Evolutionary conservation across 2,113 vertebrate genomes (phyloP), one percentile per base, ranked within the genome.

Genomic region (Nesogale talazaci): DNA sequence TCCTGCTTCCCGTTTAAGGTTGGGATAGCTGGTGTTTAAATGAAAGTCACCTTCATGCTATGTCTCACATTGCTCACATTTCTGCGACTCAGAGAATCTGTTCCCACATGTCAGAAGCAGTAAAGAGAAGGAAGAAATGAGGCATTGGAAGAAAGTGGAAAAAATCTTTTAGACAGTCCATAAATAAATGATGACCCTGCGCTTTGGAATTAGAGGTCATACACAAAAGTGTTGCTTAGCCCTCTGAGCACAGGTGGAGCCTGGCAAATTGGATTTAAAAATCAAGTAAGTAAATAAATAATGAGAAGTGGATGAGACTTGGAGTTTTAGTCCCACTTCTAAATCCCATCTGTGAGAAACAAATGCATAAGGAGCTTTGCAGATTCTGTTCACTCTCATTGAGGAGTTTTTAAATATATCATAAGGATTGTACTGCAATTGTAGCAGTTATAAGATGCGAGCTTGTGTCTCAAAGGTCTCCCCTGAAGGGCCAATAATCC

Each of bases 171-270:
- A 90, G 95, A 92, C 95, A 95, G 95, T 56, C 86, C 90, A 94
- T 97, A 92, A 97, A 97, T 97, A 98, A 98, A 93, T 96, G 82
- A 98, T 88, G 46, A 95, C 20, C 38, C 70, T 38, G 25, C 29
- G 77, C 74, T 95, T 85, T 92, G 95, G 94, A 96, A 96, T 86
- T 19, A 57, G 94, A 95, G 96, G 95, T 90, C 76, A 4, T 4
- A 23, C 16, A 87, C 42, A 83, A 40, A 90, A 25, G 0, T 14
- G 59, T 84, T 52, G 4, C 34, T 78, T 80, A 90, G 91, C 31
- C 81, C 38, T 11, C 59, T 22, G 85, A 74, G 81, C 92, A 83
- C 2, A 0, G 23, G 78, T 69, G 94, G 89, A 89, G 40, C 95
- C 91, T 94, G 88, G 88, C 78, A 97, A 93, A 89, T 90, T 67